Evolutionary conservation across 2,888 invertebrate species (phyloP), one percentile per base, ranked within the genome.

Genomic region (Cephus runcator): DNA sequence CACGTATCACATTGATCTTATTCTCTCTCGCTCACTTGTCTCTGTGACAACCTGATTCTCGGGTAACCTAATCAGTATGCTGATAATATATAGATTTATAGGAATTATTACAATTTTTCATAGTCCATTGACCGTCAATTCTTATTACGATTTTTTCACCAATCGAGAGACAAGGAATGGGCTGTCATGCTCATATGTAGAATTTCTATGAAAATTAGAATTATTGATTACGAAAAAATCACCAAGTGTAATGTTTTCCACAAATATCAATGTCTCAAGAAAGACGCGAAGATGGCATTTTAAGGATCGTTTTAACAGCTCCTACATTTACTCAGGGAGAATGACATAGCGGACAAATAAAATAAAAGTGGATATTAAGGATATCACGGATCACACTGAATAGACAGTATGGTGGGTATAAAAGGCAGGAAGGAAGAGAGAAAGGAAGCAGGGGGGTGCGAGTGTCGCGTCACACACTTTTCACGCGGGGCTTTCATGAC

Each of bases 401-500:
- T 23, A 56, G 9, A 56, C 23, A 56, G 23, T 23, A 56, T 23
- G 71, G 31, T 12, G 33, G 15, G 9, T 34, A 71, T 31, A 34
- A 71, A 34, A 31, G 9, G 34, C 12, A 71, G 71, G 34, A 34
- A 71, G 71, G 9, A 34, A 71, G 71, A 71, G 71, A 31, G 31
- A 71, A 34, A 71, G 71, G 23, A 34, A 31, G 71, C 71, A 75
- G 76, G 76, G 73, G 68, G 81, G 56, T 56, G 56, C 56, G 56
- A 69, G 75, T 71, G 40, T 81, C 79, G 81, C 77, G 82, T 84
- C 84, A 83, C 84, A 84, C 85, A 87, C 85, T 87, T 88, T 88
- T 86, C 83, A 85, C 85, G 83, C 84, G 76, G 76, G 68, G 36
- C 75, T 76, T 35, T 79, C 80, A 87, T 91, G 91, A 91, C 91